Conservation (phyloP, 2,797 vertebrate genomes). For the Loris lydekkerianus region DNA sequence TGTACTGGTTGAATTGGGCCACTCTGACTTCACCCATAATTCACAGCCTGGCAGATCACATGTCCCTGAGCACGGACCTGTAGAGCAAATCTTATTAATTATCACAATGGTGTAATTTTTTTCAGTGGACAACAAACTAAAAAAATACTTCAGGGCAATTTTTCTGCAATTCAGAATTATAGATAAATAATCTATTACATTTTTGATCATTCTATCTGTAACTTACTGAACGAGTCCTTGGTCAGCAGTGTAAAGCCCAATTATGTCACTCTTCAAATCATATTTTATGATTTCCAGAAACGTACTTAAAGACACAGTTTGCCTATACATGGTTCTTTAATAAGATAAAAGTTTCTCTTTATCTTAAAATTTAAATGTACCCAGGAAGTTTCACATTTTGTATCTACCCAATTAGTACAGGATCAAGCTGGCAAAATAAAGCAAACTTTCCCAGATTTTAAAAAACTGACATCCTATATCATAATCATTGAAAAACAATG, state of each 20-base stretch:
- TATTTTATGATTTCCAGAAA: conserved; percentile 63
- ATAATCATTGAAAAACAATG: conserved; percentile 76
- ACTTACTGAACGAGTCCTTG: conserved; percentile 60
- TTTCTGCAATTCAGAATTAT: conserved; percentile 59
- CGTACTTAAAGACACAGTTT: conserved; percentile 47
- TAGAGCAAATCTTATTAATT: conserved; percentile 63
- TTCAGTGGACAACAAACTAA: neutral
- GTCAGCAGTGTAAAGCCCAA: conserved; percentile 38
- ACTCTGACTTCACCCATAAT: conserved; percentile 61
- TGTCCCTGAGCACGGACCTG: conserved; percentile 19
- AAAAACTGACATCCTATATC: conserved; percentile 60
- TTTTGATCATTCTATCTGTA: conserved; percentile 57
- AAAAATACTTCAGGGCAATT: conserved; percentile 61
- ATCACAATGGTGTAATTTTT: conserved; percentile 33
- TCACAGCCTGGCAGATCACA: conserved; percentile 60
- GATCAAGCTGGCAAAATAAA: conserved; percentile 71
- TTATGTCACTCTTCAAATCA: conserved; percentile 41
- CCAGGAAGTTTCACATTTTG: conserved; percentile 72
- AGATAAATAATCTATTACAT: conserved; percentile 49
- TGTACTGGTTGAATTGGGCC: conserved; percentile 20
- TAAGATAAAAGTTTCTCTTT: conserved; percentile 56
- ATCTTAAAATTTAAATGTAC: conserved; percentile 71
- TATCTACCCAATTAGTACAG: conserved; percentile 36
- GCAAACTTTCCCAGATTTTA: conserved; percentile 67
- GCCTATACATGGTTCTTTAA: conserved; percentile 63